Conservation (phyloP, 2,888 invertebrate genomes). For the Hydraecia micacea region DNA sequence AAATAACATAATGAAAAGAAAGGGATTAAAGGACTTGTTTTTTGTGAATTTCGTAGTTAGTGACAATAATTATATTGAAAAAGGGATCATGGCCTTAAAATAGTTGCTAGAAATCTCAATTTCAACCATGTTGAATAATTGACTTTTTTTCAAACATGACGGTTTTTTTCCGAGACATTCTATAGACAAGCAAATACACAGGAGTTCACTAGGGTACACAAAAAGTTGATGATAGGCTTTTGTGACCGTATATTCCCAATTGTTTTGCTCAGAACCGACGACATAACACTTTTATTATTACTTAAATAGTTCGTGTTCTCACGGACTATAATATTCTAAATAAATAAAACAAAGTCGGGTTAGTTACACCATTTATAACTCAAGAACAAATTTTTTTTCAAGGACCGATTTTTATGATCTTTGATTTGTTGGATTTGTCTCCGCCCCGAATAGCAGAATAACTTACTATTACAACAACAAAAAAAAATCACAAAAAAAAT, state of each 20-base stretch:
- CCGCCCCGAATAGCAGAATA: too few species aligned
- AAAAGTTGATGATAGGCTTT: constrained; percentile 47
- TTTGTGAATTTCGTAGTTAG: not conserved
- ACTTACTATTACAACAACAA: too few species aligned
- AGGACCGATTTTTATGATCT: too few species aligned
- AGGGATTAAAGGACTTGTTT: not conserved
- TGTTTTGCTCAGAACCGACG: constrained; percentile 32
- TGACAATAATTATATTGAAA: not conserved
- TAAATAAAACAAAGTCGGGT: too few species aligned
- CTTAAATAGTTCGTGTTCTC: constrained; percentile 44
- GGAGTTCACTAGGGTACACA: constrained; percentile 1
- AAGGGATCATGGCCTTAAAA: not conserved
- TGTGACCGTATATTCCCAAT: constrained; percentile 42
- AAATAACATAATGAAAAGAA: not conserved
- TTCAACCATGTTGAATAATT: too few species aligned
- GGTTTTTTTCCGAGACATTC: too few species aligned
- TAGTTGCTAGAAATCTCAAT: not conserved
- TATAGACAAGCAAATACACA: constrained; percentile 2
- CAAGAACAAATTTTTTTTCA: too few species aligned
- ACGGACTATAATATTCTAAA: not conserved
- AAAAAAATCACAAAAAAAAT: too few species aligned
- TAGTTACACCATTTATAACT: too few species aligned
- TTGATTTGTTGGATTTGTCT: too few species aligned
- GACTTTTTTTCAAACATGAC: not conserved
- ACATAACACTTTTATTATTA: constrained; percentile 56